Conservation (phyloP, 2,113 vertebrate genomes). For the Saimiri boliviensis region DNA sequence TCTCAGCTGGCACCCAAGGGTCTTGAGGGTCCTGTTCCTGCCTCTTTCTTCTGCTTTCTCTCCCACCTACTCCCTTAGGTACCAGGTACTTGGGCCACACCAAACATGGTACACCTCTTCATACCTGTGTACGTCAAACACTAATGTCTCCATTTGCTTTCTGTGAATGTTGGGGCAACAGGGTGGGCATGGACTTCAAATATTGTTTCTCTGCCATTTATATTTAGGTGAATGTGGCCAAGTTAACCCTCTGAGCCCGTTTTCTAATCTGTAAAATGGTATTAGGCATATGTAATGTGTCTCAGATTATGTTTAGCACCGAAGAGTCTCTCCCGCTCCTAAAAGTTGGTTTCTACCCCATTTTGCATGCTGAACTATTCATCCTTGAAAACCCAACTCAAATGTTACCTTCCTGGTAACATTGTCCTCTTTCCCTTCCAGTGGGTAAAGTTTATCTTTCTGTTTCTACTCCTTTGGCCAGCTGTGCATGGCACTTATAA, state of each 20-base stretch:
- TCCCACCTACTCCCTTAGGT: not conserved
- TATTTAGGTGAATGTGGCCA: not conserved
- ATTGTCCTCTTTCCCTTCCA: not conserved
- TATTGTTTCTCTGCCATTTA: not conserved
- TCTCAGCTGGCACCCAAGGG: not conserved
- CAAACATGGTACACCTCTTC: not conserved
- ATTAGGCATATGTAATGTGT: not conserved
- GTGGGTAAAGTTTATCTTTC: not conserved
- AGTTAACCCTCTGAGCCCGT: not conserved
- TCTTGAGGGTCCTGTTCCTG: not conserved
- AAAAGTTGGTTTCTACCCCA: not conserved
- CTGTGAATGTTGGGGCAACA: not conserved
- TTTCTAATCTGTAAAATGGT: conserved; percentile 7
- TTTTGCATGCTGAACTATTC: not conserved
- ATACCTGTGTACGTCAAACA: not conserved
- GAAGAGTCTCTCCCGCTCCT: not conserved
- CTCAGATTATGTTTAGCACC: not conserved
- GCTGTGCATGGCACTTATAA: not conserved
- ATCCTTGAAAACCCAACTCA: not conserved
- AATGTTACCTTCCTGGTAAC: not conserved
- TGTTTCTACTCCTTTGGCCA: not conserved
- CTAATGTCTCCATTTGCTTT: not conserved
- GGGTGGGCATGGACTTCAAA: not conserved
- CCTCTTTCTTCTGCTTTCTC: not conserved
- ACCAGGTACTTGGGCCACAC: not conserved